Evolutionary conservation across 2,888 invertebrate species (phyloP).

Genomic region (Apotomis capreana): DNA sequence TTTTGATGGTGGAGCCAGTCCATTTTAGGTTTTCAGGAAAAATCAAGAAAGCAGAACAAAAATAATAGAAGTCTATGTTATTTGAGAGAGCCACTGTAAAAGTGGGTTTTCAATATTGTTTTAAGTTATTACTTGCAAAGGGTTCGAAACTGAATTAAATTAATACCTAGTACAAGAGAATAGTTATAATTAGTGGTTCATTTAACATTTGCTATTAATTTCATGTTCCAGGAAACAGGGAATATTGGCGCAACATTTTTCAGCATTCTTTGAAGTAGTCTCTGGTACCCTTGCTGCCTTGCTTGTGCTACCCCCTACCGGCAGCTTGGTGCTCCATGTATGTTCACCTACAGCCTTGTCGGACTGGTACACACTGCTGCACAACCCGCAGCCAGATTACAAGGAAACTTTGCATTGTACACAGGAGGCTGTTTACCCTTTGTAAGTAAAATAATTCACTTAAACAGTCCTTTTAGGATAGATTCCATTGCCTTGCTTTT

Average conservation of each 20-base stretch:
- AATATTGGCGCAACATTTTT: constrained; percentile 89
- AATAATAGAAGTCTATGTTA: too few relatives aligned
- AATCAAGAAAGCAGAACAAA: too few relatives aligned
- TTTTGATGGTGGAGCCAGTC: background rate
- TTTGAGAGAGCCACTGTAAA: too few relatives aligned
- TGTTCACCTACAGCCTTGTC: constrained; percentile 91
- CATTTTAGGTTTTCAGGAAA: too few relatives aligned
- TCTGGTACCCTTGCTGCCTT: constrained; percentile 90
- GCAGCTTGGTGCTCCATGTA: constrained; percentile 88
- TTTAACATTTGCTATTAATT: background rate
- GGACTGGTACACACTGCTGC: constrained; percentile 98
- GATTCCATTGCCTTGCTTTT: too few relatives aligned
- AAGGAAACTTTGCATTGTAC: constrained; percentile 95
- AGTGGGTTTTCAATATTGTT: too few relatives aligned
- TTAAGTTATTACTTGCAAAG: too few relatives aligned
- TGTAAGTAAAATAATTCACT: constrained; percentile 85
- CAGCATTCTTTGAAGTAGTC: constrained; percentile 92
- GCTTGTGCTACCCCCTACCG: constrained; percentile 91
- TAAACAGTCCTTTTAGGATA: too few relatives aligned
- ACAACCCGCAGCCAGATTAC: constrained; percentile 97
- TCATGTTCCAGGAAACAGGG: constrained; percentile 86
- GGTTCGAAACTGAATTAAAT: too few relatives aligned
- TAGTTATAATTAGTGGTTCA: too few relatives aligned
- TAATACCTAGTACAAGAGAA: too few relatives aligned
- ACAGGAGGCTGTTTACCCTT: constrained; percentile 98